Conservation (phyloP, 1,140 invertebrate species). For the Drosophila baimaii region DNA sequence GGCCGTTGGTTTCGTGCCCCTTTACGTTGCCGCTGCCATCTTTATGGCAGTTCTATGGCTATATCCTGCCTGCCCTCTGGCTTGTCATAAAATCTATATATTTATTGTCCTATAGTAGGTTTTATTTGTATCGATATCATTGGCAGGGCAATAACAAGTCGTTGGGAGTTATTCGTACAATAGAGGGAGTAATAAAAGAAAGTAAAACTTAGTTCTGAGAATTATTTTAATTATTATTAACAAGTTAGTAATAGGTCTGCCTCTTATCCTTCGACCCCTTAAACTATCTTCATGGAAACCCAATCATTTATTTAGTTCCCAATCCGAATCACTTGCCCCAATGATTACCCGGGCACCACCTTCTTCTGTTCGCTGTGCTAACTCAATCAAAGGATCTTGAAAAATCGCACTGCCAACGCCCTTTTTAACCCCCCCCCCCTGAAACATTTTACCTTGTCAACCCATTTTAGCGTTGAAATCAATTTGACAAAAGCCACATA, state of each 20-base stretch:
- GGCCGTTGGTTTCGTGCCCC: constrained; percentile 6
- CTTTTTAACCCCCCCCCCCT: constrained; percentile 20
- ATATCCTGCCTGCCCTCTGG: constrained; percentile 30
- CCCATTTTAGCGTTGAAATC: constrained; percentile 80
- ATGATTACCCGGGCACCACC: constrained; percentile 37
- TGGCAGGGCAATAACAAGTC: constrained; percentile 56
- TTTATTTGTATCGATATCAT: constrained; percentile 64
- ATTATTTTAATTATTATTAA: neutral
- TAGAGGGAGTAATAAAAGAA: too few relatives aligned
- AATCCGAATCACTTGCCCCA: constrained; percentile 30
- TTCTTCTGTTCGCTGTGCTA: constrained; percentile 35
- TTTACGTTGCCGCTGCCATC: constrained; percentile 27
- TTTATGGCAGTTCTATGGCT: constrained; percentile 21
- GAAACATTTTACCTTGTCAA: constrained; percentile 69
- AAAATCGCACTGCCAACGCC: constrained; percentile 45
- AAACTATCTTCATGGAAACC: neutral
- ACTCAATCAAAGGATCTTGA: constrained; percentile 71
- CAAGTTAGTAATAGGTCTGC: neutral
- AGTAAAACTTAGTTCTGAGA: neutral
- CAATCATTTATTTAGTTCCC: constrained; percentile 8
- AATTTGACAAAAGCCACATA: constrained; percentile 82
- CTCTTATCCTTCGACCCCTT: neutral
- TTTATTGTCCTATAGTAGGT: constrained; percentile 46
- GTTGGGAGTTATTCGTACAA: neutral
- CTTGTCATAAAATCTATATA: constrained; percentile 64